Evolutionary conservation across 2,797 vertebrate genomes (phyloP), one percentile per base, ranked within the genome.

Genomic region (Acanthis flammea): DNA sequence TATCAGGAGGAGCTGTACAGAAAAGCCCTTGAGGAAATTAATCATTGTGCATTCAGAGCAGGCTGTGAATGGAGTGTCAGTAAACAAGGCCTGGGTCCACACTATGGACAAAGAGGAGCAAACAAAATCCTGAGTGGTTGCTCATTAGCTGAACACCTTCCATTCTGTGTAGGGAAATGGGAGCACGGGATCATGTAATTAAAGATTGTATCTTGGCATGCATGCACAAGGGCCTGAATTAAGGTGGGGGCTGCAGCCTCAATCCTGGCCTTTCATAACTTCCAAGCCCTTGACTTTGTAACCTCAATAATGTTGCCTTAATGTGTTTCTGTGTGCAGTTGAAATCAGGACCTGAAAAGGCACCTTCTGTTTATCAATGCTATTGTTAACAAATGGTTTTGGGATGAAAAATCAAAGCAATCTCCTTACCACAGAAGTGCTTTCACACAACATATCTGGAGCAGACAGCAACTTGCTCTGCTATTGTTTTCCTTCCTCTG

Each of bases 351-450:
- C 61, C 90, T 93, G 95, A 77, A 95, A 87, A 89, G 30, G 53
- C 67, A 7, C 88, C 73, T 72, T 90, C 51, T 96, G 93, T 96
- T 89, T 92, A 63, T 76, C 85, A 86, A 15, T 50, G 94, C 67
- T 62, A 55, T 14, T 81, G 70, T 61, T 86, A 91, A 77, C 72
- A 78, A 95, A 86, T 78, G 76, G 74, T 95, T 92, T 91, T 5
- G 91, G 78, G 81, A 72, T 81, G 89, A 72, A 92, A 94, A 97
- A 96, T 95, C 95, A 95, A 92, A 92, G 96, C 90, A 94, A 95
- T 95, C 90, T 95, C 93, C 74, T 54, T 41, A 71, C 84, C 50
- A 58, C 90, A 93, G 86, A 61, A 63, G 86, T 1, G 9, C 72
- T 90, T 95, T 94, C 94, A 88, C 86, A 73, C 76, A 90, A 62